phyloP scores from a whole-genome alignment of 2,797 vertebrate species.

The Typhlichthys eigenmanni region DNA sequence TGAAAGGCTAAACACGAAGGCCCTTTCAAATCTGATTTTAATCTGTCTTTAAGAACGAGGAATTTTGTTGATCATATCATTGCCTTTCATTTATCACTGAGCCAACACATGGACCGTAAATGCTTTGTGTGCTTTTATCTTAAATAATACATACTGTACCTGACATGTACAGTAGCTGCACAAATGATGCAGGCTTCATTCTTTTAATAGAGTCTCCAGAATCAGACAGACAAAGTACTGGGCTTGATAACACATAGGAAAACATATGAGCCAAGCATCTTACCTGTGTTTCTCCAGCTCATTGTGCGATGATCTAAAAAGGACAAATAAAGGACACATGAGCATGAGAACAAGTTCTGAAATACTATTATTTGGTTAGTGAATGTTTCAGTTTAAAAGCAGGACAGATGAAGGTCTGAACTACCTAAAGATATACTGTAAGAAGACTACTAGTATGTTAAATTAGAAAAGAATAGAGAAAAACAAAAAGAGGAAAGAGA shows the following conservation, averaged over 20 bases:
- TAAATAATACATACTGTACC: conserved; percentile 7
- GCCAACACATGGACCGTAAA: not conserved
- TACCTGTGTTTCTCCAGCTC: conserved; percentile 99
- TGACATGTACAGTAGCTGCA: conserved; percentile 18
- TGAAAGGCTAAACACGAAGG: conserved; percentile 45
- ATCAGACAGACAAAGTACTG: not conserved
- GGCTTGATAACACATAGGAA: conserved; percentile 4
- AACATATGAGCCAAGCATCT: conserved; percentile 53
- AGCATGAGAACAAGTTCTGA: conserved; percentile 6
- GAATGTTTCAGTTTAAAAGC: conserved; percentile 28
- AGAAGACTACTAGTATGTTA: conserved; percentile 11
- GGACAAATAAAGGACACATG: conserved; percentile 39
- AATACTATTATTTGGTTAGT: conserved; percentile 13
- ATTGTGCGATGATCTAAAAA: conserved; percentile 89
- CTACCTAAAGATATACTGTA: conserved; percentile 17
- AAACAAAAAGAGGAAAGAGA: conserved; percentile 24
- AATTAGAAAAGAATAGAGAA: conserved; percentile 9
- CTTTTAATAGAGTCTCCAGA: conserved; percentile 6
- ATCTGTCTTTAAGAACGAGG: conserved; percentile 42
- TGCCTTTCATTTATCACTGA: conserved; percentile 23
- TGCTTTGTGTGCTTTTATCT: conserved; percentile 10
- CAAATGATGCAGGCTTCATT: not conserved
- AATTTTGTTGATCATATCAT: conserved; percentile 40
- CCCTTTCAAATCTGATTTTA: conserved; percentile 53
- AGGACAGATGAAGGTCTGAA: conserved; percentile 25